A percentile compares a stretch with the other conserved stretches of the same genome.
Evolutionary conservation across 2,113 vertebrate species (phyloP).

Genomic region (Clarias gariepinus): DNA sequence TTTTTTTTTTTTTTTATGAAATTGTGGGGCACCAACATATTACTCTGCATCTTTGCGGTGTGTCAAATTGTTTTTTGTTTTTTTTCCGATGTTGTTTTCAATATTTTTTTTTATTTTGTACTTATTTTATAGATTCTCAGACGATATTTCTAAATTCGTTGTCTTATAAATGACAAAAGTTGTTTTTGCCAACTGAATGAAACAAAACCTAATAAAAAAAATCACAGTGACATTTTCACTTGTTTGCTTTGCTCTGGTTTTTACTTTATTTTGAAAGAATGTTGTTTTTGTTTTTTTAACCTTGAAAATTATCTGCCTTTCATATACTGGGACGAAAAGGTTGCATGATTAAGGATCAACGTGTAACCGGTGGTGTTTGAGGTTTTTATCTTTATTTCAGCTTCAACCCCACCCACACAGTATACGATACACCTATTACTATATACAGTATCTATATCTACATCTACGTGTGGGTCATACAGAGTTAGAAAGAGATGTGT

Average conservation of each 20-base stretch:
- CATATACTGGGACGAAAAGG: neutral
- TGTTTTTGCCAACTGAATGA: conserved; percentile 76
- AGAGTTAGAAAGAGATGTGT: no score
- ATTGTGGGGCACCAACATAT: conserved; percentile 65
- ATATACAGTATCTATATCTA: no score
- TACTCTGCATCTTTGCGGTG: conserved; percentile 66
- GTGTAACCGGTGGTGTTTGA: neutral
- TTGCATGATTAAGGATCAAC: neutral
- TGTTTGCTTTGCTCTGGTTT: conserved; percentile 39
- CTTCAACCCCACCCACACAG: neutral
- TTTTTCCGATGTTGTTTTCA: conserved; percentile 58
- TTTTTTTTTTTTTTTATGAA: conserved; percentile 62
- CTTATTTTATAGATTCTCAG: conserved; percentile 68
- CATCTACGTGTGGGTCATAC: no score
- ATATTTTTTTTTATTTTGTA: conserved; percentile 70
- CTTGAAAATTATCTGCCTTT: neutral
- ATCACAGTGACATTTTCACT: conserved; percentile 69
- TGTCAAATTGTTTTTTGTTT: conserved; percentile 59
- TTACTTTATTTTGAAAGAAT: neutral
- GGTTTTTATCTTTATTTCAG: neutral
- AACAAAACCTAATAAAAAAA: conserved; percentile 70
- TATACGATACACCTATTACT: neutral
- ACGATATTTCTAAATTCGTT: conserved; percentile 66
- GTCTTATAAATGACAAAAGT: conserved; percentile 73
- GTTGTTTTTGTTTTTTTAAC: neutral